Evolutionary conservation across 53 echinoderm and acorn worm species (phyloP).

Genomic region (Temnopleurus reevesii): DNA sequence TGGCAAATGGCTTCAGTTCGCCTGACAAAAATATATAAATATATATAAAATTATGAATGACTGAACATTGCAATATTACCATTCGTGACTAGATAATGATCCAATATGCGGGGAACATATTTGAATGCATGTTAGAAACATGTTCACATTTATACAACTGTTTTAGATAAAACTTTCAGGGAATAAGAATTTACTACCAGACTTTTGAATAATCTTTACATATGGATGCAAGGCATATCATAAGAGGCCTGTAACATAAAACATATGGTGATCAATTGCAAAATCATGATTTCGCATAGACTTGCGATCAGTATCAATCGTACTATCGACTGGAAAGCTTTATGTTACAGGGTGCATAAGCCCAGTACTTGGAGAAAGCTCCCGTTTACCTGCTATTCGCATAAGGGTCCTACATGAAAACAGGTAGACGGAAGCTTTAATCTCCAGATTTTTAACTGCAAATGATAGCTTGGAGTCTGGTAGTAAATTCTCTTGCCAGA

Average conservation of each 20-base stretch:
- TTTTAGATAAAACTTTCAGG: background rate
- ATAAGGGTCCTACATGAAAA: no score
- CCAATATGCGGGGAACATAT: background rate
- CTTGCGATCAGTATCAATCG: no score
- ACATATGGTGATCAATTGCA: no score
- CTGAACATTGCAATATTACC: background rate
- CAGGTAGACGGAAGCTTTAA: no score
- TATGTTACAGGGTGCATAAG: no score
- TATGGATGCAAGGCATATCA: background rate
- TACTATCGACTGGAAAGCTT: no score
- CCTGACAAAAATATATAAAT: background rate
- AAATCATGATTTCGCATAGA: no score
- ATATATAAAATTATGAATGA: background rate
- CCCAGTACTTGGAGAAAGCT: no score
- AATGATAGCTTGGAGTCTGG: no score
- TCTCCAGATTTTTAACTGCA: no score
- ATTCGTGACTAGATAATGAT: background rate
- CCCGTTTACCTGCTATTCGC: no score
- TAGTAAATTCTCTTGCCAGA: background rate
- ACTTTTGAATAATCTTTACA: background rate
- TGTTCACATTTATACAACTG: conserved; percentile 4
- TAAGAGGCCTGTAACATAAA: no score
- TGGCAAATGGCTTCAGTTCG: background rate
- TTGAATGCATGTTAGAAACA: background rate
- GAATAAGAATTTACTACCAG: conserved; percentile 3